Base-by-base conservation (phyloP, 2,113 vertebrate genomes). In the Smithornis capensis region DNA sequence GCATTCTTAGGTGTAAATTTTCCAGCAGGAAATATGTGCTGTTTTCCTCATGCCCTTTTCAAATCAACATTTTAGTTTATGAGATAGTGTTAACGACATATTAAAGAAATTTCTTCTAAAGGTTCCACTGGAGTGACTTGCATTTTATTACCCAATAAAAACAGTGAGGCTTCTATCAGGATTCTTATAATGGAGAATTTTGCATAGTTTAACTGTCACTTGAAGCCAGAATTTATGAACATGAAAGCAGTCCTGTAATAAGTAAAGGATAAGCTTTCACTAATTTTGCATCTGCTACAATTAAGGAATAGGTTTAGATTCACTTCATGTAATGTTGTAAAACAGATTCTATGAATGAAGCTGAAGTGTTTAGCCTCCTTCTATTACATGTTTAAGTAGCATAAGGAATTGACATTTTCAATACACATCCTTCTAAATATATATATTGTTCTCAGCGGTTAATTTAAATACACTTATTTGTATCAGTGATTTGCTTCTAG, bases 251-350 rank as follows among this genome's bases (percentile, higher is more conserved):
- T 90, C 83, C 90, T 65, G 37, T 92, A 90, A 84, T 88, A 95
- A 92, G 57, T 68, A 57, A 93, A 92, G 83, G 77, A 96, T 87
- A 45, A 93, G 88, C 90, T 94, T 95, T 95, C 76, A 67, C 90
- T 92, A 90, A 94, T 96, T 94, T 91, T 92, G 62, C 95, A 93
- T 95, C 94, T 97, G 95, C 42, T 89, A 45, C 87, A 95, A 90
- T 96, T 94, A 92, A 82, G 84, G 74, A 69, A 80, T 3, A 62
- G 74, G 94, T 94, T 95, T 91, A 91, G 75, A 83, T 90, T 90
- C 42, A 50, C 35, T 93, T 94, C 50, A 42, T 82, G 62, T 62
- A 92, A 56, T 65, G 68, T 79, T 94, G 71, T 84, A 82, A 94
- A 95, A 73, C 45, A 65, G 52, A 89, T 90, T 92, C 69, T 89